These are phyloP conservation scores for Salminus brasiliensis DNA, from an alignment of 2,113 vertebrate genomes.

Conservation along the genomic window DNA sequence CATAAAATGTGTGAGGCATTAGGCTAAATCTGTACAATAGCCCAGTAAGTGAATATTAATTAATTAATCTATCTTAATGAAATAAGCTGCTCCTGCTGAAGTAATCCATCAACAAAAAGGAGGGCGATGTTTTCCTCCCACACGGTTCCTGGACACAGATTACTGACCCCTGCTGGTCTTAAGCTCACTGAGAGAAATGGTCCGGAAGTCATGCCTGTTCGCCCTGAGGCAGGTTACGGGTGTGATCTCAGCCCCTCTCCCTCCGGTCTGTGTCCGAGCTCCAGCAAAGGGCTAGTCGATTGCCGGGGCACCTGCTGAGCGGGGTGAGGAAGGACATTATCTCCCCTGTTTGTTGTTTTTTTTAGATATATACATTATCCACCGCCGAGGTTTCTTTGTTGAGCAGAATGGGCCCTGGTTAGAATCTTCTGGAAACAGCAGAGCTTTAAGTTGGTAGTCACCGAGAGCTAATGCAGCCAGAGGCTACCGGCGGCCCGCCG, in stretches of 20 bases:
- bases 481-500: constrained; percentile 62
- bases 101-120: too few species aligned
- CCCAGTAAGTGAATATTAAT: too few species aligned
- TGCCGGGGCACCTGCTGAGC: constrained; percentile 33
- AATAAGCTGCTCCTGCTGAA: too few species aligned
- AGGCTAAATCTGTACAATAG: too few species aligned
- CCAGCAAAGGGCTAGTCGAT: constrained; percentile 57
- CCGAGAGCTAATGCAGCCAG: constrained; percentile 40
- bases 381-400: not conserved
- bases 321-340: not conserved
- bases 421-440: constrained; percentile 66
- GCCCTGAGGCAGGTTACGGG: constrained; percentile 6
- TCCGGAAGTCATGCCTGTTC: constrained; percentile 37
- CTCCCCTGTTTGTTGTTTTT: not conserved
- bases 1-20: too few species aligned
- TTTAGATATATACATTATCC: too few species aligned
- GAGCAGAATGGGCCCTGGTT: constrained; percentile 72
- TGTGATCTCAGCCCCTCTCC: constrained; percentile 8
- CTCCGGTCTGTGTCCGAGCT: constrained; percentile 57
- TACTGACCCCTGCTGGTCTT: constrained; percentile 4
- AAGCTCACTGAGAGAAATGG: not conserved
- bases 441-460: constrained; percentile 43
- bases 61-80: too few species aligned
- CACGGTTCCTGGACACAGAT: too few species aligned
- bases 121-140: too few species aligned